Conservation (phyloP, 2,797 vertebrate genomes). For the Enteromius fasciolatus region DNA sequence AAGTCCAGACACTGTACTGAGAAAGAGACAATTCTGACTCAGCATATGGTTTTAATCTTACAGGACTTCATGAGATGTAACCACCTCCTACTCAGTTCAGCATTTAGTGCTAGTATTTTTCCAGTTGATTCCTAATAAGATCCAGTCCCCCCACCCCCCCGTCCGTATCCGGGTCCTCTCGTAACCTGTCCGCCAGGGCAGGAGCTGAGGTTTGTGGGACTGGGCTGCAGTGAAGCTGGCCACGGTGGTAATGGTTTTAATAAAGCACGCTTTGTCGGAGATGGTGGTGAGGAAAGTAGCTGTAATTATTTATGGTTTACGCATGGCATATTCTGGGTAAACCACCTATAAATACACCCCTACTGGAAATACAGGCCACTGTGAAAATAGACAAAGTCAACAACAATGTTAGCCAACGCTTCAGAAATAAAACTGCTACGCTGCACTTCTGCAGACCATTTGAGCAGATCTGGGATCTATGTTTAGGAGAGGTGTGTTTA, state of each 20-base stretch:
- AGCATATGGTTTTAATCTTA: constrained; percentile 55
- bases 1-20: constrained; percentile 26
- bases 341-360: constrained; percentile 76
- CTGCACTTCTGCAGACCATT: constrained; percentile 62
- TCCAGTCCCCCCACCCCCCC: constrained; percentile 29
- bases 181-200: constrained; percentile 32
- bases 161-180: constrained; percentile 18
- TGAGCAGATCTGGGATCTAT: constrained; percentile 33
- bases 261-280: constrained; percentile 77
- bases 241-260: constrained; percentile 78
- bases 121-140: constrained; percentile 53
- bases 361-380: constrained; percentile 50
- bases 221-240: constrained; percentile 50
- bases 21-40: constrained; percentile 27
- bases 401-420: constrained; percentile 72
- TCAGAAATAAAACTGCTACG: constrained; percentile 72
- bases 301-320: constrained; percentile 78
- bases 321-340: constrained; percentile 75
- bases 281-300: constrained; percentile 67
- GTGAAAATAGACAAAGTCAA: constrained; percentile 71
- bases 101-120: constrained; percentile 55
- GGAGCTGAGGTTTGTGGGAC: constrained; percentile 42
- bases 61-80: constrained; percentile 29
- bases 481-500: constrained; percentile 50
- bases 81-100: constrained; percentile 44